Base-by-base conservation (phyloP, 2,888 invertebrate species). In the Ischnura elegans region DNA sequence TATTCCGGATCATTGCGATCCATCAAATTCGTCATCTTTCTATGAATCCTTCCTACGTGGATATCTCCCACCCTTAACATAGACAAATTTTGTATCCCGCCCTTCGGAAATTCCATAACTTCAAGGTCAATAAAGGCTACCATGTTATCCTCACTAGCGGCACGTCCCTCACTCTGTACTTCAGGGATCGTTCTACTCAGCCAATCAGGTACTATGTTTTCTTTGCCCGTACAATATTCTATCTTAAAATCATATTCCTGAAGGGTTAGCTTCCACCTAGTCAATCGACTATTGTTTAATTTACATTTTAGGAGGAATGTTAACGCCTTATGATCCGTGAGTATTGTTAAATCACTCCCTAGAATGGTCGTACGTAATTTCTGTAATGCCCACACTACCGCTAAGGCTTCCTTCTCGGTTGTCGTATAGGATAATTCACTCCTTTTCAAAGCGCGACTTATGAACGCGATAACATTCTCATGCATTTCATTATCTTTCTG, bases 241-340 rank as follows among this genome's bases (percentile, higher is more conserved):
- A 43, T 45, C 6, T 0, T 87, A 45, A 87, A 45, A 6, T 43
- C 87, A 19, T 21, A 87, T 3, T 87, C 87, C 10, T 87, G 87
- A 25, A 87, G 21, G 0, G 36, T 21, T 21, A 87, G 25, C 25
- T 36, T 2, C 42, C 4, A 87, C 21, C 87, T 0, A 19, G 87
- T n/a, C 10, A 87, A 5, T 0, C 87, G 43, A 10, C 87, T 25
- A 45, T 87, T 43, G 25, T 45, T 45, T 6, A 87, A 87, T 19
- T 87, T 6, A 6, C 87, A 43, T 10, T 45, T 42, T 8, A 21
- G 43, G 16, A 87, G 45, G 8, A 87, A 87, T n/a, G 25, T 45
- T n/a, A 45, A 45, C 8, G 87, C 87, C 21, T 45, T 87, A n/a
- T 87, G 87, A 19, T 87, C 87, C 0, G 87, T 87, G 2, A 87